Evolutionary conservation across 2,888 invertebrate species (phyloP).

Genomic region (Ethmia dodecea): DNA sequence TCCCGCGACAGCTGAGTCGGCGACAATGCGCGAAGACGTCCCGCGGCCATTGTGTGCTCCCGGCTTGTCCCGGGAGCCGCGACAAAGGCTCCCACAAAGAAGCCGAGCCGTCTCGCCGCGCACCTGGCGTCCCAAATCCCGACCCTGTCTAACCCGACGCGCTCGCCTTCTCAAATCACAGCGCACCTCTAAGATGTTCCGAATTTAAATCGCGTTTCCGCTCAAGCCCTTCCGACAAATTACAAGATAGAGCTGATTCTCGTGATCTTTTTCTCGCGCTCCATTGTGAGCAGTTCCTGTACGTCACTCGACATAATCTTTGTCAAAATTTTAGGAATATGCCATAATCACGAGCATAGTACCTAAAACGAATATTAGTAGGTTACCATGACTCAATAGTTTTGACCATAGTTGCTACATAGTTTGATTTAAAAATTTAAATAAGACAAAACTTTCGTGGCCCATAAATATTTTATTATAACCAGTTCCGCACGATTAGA

Average conservation of each 20-base stretch:
- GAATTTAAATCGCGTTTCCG: slow-evolving; percentile 29
- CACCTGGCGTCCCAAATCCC: slow-evolving; percentile 64
- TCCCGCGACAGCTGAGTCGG: slow-evolving; percentile 65
- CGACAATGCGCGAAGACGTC: slow-evolving; percentile 73
- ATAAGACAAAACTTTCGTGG: slow-evolving; percentile 29
- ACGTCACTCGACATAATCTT: too few relatives aligned
- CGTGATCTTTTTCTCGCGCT: too few relatives aligned
- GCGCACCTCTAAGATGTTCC: slow-evolving; percentile 17
- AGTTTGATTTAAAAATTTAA: slow-evolving; percentile 23
- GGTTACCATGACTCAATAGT: neutral
- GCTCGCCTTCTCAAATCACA: slow-evolving; percentile 35
- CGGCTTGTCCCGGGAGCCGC: slow-evolving; percentile 33
- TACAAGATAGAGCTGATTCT: too few relatives aligned
- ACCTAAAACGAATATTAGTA: too few relatives aligned
- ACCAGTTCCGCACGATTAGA: slow-evolving; percentile 64
- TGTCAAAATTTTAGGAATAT: too few relatives aligned
- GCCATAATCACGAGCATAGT: too few relatives aligned
- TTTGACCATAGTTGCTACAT: slow-evolving; percentile 4
- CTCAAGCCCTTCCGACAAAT: slow-evolving; percentile 38
- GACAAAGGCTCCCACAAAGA: slow-evolving; percentile 41
- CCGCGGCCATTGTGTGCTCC: slow-evolving; percentile 63
- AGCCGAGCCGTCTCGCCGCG: slow-evolving; percentile 59
- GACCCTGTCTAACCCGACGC: slow-evolving; percentile 58
- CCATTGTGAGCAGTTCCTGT: too few relatives aligned
- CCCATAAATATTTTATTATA: slow-evolving; percentile 31